Conservation (phyloP, 2,888 invertebrate species). For the Mantis religiosa region DNA sequence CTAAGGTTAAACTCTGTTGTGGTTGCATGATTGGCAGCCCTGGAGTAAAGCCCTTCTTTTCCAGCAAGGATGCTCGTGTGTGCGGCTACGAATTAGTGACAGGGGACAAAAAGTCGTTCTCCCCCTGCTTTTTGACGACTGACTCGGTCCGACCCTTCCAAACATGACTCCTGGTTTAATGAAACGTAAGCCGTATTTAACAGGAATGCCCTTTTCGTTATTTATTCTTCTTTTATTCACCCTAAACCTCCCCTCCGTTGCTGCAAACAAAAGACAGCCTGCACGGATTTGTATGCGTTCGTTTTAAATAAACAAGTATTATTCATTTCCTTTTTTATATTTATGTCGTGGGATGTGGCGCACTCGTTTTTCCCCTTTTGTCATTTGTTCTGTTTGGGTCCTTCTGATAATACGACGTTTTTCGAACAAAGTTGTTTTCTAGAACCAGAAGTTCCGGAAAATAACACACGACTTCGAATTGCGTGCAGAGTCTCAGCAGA, state of each 20-base stretch:
- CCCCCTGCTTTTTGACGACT: not conserved
- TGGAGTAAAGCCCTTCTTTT: not conserved
- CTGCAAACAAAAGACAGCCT: not conserved
- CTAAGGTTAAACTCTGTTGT: not conserved
- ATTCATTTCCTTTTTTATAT: not conserved
- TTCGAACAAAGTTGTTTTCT: too few relatives aligned
- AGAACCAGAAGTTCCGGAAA: too few relatives aligned
- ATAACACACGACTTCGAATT: too few relatives aligned
- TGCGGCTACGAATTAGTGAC: not conserved
- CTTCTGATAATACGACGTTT: too few relatives aligned
- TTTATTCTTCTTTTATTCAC: not conserved
- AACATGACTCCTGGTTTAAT: not conserved
- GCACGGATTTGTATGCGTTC: not conserved
- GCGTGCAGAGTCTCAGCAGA: too few relatives aligned
- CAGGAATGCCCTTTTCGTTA: not conserved
- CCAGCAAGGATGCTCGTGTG: not conserved
- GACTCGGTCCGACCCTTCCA: not conserved
- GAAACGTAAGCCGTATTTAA: not conserved
- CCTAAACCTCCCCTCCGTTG: not conserved
- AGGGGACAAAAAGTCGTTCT: not conserved
- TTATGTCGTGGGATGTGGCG: not conserved
- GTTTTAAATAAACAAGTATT: not conserved
- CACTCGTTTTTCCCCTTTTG: too few relatives aligned
- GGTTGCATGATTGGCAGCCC: not conserved
- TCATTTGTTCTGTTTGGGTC: too few relatives aligned